phyloP scores from a whole-genome alignment of 2,888 invertebrate genomes.

The Melanostoma scalare region DNA sequence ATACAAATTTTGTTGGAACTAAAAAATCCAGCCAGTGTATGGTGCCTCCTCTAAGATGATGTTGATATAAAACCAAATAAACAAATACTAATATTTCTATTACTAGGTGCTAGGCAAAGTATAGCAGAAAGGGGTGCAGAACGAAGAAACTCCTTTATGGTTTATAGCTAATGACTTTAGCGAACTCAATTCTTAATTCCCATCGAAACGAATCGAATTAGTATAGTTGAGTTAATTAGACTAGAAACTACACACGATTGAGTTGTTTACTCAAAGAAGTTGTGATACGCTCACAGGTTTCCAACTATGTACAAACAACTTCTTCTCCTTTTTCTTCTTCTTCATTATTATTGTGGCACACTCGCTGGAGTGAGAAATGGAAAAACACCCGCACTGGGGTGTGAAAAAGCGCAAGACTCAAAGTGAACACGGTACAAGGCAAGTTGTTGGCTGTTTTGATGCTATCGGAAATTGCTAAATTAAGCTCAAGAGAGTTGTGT shows the following conservation, averaged over 20 bases:
- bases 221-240: conserved; percentile 65
- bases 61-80: too few relatives aligned
- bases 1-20: too few relatives aligned
- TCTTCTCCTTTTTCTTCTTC: background rate
- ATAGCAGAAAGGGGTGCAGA: background rate
- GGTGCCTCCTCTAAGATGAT: too few relatives aligned
- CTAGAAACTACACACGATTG: conserved; percentile 68
- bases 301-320: background rate
- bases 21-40: too few relatives aligned
- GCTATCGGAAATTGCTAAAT: conserved; percentile 62
- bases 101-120: too few relatives aligned
- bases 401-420: conserved; percentile 53
- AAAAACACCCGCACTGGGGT: conserved; percentile 65
- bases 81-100: too few relatives aligned
- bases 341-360: background rate
- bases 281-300: conserved; percentile 47
- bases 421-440: conserved; percentile 16
- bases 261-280: conserved; percentile 67
- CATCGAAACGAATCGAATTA: conserved; percentile 56
- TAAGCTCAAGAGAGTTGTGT: conserved; percentile 50
- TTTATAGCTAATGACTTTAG: conserved; percentile 28
- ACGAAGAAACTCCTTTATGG: background rate
- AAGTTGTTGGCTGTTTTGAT: background rate
- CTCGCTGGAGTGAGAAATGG: conserved; percentile 33
- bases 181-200: conserved; percentile 25